Evolutionary conservation across 2,797 vertebrate species (phyloP), one percentile per base, ranked within the genome.

Genomic region (Squalus acanthias): DNA sequence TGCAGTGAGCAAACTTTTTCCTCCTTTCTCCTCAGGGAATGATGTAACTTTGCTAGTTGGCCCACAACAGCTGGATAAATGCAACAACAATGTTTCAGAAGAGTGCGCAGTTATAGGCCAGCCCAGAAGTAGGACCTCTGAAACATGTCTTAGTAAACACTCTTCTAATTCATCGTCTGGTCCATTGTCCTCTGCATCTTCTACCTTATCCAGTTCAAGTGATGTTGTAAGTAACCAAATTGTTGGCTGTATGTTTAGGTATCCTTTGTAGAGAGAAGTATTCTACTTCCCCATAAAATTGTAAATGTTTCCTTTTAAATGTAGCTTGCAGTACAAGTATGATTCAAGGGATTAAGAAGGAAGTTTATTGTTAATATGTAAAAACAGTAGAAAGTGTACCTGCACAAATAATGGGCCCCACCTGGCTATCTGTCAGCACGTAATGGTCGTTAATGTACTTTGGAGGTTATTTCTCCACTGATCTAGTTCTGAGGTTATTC

Each of bases 111-210:
- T 98, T 96, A 98, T 98, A 67, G 98, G 98, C 33, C 98, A 98
- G 96, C 97, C 98, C 91, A 98, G 98, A 97, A 98, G 97, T 97
- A 98, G 98, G 97, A 97, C 98, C 96, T 98, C 98, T 96, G 98
- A 98, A 97, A 97, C 97, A 74, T 95, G 46, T 76, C 97, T 98
- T 96, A 99, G 98, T 98, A 99, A 99, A 98, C 98, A 98, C 97
- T 99, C 99, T 97, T 99, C 99, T 96, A 99, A 98, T 97, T 99
- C 99, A 96, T 99, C 99, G 87, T 99, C 99, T 96, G 98, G 99
- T 50, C 98, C 98, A 76, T 98, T 98, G 96, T 98, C 98, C 10
- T 99, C 98, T 0, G 98, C 98, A 1, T 98, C 99, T 9, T 98
- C 99, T 46, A 99, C 99, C 0, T 97, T 98, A 95, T 99, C 99